phyloP scores from a whole-genome alignment of 2,888 invertebrate genomes.

The Chymomyza procnemis region DNA sequence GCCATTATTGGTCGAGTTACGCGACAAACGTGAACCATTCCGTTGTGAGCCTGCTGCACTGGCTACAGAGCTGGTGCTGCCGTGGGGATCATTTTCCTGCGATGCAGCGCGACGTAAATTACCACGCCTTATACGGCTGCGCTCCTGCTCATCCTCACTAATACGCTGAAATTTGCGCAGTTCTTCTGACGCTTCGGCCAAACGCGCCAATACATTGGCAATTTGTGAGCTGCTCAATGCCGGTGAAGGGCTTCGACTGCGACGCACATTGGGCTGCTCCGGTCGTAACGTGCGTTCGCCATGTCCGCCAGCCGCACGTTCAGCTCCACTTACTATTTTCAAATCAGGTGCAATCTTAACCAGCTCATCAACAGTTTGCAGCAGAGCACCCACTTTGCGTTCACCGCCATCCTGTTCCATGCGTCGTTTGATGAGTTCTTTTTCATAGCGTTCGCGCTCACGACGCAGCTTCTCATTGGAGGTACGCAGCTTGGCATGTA shows the following conservation, averaged over 20 bases:
- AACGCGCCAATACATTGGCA: conserved; percentile 80
- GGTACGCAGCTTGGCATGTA: conserved; percentile 93
- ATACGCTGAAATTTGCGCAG: conserved; percentile 80
- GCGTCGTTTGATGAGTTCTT: conserved; percentile 85
- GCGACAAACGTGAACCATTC: conserved; percentile 73
- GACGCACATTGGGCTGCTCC: conserved; percentile 58
- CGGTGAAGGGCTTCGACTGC: conserved; percentile 76
- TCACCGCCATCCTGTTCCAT: conserved; percentile 85
- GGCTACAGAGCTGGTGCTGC: conserved; percentile 75
- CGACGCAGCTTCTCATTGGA: conserved; percentile 93
- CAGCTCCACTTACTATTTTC: conserved; percentile 76
- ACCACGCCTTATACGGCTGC: conserved; percentile 78
- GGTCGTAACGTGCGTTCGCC: conserved; percentile 70
- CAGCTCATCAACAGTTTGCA: conserved; percentile 89
- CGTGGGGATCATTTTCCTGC: conserved; percentile 83
- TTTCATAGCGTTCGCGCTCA: conserved; percentile 91
- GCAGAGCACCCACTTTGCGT: conserved; percentile 84
- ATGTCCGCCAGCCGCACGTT: conserved; percentile 47
- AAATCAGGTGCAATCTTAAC: conserved; percentile 88
- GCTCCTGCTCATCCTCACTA: conserved; percentile 80
- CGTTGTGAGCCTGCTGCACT: conserved; percentile 72
- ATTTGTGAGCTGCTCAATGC: conserved; percentile 73
- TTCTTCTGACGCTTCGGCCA: conserved; percentile 87
- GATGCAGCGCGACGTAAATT: conserved; percentile 81
- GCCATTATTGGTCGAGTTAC: conserved; percentile 78